Base-by-base conservation (phyloP, 2,113 vertebrate species). In the Ammodytes dubius region DNA sequence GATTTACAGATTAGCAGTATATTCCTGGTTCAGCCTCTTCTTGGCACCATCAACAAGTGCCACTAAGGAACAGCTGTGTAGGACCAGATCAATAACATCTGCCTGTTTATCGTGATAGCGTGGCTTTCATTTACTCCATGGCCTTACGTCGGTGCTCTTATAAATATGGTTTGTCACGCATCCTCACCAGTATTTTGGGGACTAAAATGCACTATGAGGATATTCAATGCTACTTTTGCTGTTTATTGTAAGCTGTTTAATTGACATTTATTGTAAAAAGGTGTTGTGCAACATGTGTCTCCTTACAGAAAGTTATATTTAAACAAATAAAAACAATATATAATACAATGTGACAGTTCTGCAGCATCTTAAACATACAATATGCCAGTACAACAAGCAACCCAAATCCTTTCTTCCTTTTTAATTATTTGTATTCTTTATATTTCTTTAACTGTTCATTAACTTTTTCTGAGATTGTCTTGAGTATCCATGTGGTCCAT, bases 1-100 rank as follows among this genome's bases (percentile, higher is more conserved):
- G 87, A 90, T 91, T 61, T 84, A 70, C 72, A 88, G 88, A 91
- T 91, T 88, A 84, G 35, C 13, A 19, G 8, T 57, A 53, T 27
- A 27, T 27, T 79, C 73, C 76, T 68, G 56, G 70, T 73, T 66
- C 17, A 12, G 84, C 39, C 70, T 81, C 74, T 56, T 79, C 61
- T 81, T 88, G 82, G 86, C 84, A 87, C 52, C 58, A n/a, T 42
- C 53, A 47, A 40, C 73, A 61, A 40, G 47, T 47, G 64, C 27
- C 65, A 56, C 71, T 69, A 27, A 81, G 66, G 67, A 87, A 42
- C 77, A 86, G 60, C 65, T 77, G 81, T 50, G 59, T 27, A 35
- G 15, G 63, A 74, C 82, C 3, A 11, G 54, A 76, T 85, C 78
- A 86, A 40, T 79, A 69, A 70, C 76, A 77, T 78, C 61, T 71